Base-by-base conservation (phyloP, 2,797 vertebrate genomes). In the Lagorchestes hirsutus region DNA sequence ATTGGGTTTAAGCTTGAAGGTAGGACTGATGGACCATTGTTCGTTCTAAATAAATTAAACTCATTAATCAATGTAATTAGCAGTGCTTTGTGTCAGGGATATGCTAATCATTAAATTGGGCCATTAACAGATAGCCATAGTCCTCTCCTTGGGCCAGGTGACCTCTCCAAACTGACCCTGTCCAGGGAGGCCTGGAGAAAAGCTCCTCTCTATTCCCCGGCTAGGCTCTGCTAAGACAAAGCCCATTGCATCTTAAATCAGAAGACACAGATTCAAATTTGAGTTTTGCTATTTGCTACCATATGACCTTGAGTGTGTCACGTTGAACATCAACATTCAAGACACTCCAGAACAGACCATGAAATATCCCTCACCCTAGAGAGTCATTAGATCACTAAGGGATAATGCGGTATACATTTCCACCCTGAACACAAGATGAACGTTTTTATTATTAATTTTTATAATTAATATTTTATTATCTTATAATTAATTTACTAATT, bases 11-110 rank as follows among this genome's bases (percentile, higher is more conserved):
- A 67, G 95, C 94, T 96, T 96, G 98, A 97, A 98, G 97, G 97
- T 97, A 90, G 91, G 96, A 97, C 97, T 96, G 97, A 97, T 74
- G 94, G 93, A 96, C 95, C 91, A 87, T 97, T 97, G 97, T 95
- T 96, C 96, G 98, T 98, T 97, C 97, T 94, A 95, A 98, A 97
- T 95, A 98, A 98, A 99, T 98, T 98, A 98, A 98, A 98, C 50
- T 93, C 97, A 98, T 99, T 98, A 97, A 97, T 98, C 98, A 98
- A 96, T 98, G 95, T 98, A 98, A 98, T 98, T 97, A 98, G 97
- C 94, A 97, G 97, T 18, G 40, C 92, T 96, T 92, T 94, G 92
- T 96, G 92, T 97, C 98, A 98, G 95, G 96, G 95, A 96, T 98
- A 97, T 0, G 46, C 94, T 96, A 97, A 96, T 97, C 97, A 98